phyloP scores from a whole-genome alignment of 2,113 vertebrate species.

The Passerina amoena region DNA sequence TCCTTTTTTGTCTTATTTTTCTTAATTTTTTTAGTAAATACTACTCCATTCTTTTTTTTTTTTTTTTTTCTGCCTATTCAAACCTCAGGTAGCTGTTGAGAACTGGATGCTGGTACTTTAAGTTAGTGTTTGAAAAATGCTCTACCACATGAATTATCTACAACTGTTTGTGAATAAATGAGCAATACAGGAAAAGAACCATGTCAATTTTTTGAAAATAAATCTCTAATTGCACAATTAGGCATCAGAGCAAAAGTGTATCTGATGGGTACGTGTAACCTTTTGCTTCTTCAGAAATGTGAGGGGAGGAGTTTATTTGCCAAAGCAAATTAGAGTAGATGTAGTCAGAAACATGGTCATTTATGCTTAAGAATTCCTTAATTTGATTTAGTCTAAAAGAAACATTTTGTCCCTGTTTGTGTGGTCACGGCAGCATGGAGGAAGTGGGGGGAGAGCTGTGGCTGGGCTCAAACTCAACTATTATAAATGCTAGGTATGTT shows the following conservation, averaged over 20 bases:
- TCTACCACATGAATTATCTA: not conserved
- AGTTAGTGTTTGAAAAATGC: not conserved
- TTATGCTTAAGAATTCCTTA: not conserved
- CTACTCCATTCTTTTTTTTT: not conserved
- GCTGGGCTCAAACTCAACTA: not conserved
- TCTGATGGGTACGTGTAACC: accelerated
- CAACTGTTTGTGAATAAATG: not conserved
- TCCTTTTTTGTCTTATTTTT: not conserved
- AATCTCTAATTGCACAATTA: not conserved
- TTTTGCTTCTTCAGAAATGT: not conserved
- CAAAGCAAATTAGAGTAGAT: not conserved
- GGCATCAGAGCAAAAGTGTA: not conserved
- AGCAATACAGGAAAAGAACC: not conserved
- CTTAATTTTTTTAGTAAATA: not conserved
- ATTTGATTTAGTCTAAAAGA: not conserved
- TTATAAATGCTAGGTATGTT: not conserved
- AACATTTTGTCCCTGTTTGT: not conserved
- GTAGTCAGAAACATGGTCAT: not conserved
- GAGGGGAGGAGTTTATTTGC: not conserved
- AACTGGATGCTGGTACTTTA: not conserved
- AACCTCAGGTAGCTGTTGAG: not conserved
- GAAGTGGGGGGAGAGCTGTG: not conserved
- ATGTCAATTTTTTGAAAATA: not conserved
- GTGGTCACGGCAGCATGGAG: not conserved
- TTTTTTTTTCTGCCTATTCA: not conserved